A percentile compares a stretch with the other conserved stretches of the same genome.
Conservation (phyloP, 2,888 invertebrate species). For the Cybosia mesomella region DNA sequence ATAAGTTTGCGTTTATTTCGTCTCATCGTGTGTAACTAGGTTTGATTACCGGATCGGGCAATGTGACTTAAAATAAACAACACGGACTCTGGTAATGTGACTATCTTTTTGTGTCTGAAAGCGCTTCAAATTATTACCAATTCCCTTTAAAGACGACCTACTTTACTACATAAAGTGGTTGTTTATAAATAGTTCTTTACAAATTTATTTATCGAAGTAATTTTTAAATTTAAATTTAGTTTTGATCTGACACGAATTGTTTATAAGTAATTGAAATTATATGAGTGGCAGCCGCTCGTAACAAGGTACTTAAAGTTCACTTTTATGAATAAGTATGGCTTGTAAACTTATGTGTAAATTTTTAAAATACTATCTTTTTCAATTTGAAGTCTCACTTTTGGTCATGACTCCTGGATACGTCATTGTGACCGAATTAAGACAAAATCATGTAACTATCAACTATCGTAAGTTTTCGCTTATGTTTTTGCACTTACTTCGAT, state of each 20-base stretch:
- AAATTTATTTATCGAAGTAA: not conserved
- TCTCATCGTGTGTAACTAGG: no score
- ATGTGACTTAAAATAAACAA: no score
- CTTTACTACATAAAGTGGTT: not conserved
- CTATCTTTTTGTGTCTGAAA: not conserved
- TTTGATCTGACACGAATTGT: slow-evolving; percentile 10
- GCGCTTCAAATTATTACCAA: not conserved
- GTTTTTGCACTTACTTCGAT: not conserved
- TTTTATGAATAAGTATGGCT: slow-evolving; percentile 5
- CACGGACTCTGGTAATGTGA: not conserved
- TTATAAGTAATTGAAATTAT: not conserved
- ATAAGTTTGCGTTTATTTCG: no score
- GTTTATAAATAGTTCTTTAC: not conserved
- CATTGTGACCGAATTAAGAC: not conserved
- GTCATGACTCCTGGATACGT: not conserved
- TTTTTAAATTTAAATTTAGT: not conserved
- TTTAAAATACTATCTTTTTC: not conserved
- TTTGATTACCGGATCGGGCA: no score
- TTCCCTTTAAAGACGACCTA: not conserved
- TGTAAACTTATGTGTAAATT: not conserved
- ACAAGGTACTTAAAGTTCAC: slow-evolving; percentile 12
- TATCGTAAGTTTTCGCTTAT: not conserved
- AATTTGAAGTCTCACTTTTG: not conserved
- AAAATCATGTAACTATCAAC: not conserved
- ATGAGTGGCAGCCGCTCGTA: slow-evolving; percentile 15